These are phyloP conservation scores for Protonibea diacanthus DNA, from an alignment of 2,797 vertebrate species.

Conservation along the genomic window DNA sequence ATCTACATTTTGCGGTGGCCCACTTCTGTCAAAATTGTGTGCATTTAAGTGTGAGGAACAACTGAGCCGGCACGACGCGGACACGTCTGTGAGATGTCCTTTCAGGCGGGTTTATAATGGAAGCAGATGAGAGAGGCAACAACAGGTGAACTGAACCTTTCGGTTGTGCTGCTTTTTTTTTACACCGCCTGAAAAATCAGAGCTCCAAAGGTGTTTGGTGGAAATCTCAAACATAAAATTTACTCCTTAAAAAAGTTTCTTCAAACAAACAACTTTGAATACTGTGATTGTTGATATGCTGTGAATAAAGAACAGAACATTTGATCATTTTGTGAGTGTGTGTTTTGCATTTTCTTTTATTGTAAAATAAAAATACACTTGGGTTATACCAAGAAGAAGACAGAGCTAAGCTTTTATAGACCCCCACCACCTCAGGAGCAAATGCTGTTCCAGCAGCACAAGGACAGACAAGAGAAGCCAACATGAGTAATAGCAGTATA, in stretches of 20 bases:
- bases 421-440: too few relatives aligned
- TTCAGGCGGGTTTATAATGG: neutral
- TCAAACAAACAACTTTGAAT: neutral
- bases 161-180: neutral
- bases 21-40: constrained; percentile 23
- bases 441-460: too few relatives aligned
- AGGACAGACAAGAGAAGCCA: too few relatives aligned
- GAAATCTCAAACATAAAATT: neutral
- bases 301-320: too few relatives aligned
- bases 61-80: neutral
- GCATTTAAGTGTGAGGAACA: constrained; percentile 38
- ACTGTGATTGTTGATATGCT: too few relatives aligned
- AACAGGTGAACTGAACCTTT: constrained; percentile 6
- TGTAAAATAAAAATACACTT: too few relatives aligned
- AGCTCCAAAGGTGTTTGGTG: neutral
- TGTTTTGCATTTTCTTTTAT: too few relatives aligned
- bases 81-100: neutral
- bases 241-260: neutral
- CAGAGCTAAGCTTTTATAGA: too few relatives aligned
- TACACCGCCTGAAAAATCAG: neutral
- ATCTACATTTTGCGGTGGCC: constrained; percentile 20
- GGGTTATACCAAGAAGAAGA: too few relatives aligned
- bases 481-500: too few relatives aligned
- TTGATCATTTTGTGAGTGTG: too few relatives aligned
- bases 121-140: constrained; percentile 13